Evolutionary conservation across 2,113 vertebrate species (phyloP), one percentile per base, ranked within the genome.

Genomic region (Pelmatolapia mariae): DNA sequence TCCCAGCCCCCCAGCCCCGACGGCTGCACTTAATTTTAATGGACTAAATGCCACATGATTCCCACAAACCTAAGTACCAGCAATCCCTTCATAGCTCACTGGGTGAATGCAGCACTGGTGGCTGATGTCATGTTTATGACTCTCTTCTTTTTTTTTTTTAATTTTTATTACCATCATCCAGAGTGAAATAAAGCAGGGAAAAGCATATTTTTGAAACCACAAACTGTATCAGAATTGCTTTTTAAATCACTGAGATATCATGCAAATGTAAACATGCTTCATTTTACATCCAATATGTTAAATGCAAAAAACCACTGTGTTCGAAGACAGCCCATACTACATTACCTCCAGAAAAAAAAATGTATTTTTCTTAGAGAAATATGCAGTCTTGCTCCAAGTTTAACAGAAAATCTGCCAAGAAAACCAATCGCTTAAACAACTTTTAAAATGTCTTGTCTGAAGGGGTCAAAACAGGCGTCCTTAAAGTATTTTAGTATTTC

Each of bases 321-420:
- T 83, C n/a, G 59, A 78, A 8, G 5, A 31, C 80, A 59, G 29
- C 79, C 52, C 31, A 40, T 24, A n/a, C 56, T 66, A 26, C 66
- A 86, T 80, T 85, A 54, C 43, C 50, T 71, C 19, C 33, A 83
- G 22, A 59, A 93, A 93, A 88, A n/a, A n/a, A 92, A 88, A 84
- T 89, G 13, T 89, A 31, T 91, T 94, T 91, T 91, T 80, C 82
- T 86, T 88, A 16, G 47, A 91, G 47, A 94, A 92, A 86, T 81
- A 92, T 86, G 88, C 66, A 36, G 66, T 53, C 33, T 68, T 71
- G 50, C 40, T 93, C 89, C 86, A 93, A 91, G 82, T 80, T 90
- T 89, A 94, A 83, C 91, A 92, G 56, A 10, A 19, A 45, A 52
- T 81, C 50, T 81, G 85, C 81, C 19, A 83, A 88, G 84, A 29